Percentiles rank a stretch among this genome's conserved stretches.
These are phyloP conservation scores for Naja naja DNA, from an alignment of 2,113 vertebrate species.

Conservation along the genomic window DNA sequence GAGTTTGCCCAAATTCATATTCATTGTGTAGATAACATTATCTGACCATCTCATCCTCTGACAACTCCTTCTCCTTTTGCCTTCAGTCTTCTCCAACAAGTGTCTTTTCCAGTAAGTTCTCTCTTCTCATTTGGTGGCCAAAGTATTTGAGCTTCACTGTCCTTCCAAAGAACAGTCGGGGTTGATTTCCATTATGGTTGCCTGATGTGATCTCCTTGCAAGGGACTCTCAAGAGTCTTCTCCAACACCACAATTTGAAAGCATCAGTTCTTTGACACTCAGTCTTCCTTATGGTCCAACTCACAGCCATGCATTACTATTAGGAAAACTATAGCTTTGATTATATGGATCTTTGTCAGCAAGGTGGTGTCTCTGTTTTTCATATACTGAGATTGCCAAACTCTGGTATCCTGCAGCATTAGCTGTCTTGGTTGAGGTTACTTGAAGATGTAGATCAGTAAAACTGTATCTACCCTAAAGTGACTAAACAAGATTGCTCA, in stretches of 20 bases:
- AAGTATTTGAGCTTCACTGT: background rate
- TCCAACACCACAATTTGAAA: no score
- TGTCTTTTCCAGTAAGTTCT: background rate
- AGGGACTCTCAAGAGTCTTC: no score
- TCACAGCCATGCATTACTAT: no score
- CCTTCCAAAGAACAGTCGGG: no score
- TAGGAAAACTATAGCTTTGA: no score
- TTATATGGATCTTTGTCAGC: no score
- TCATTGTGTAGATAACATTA: background rate
- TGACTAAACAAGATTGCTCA: background rate
- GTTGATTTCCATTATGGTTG: no score
- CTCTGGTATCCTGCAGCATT: background rate
- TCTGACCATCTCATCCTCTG: background rate
- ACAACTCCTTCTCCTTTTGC: background rate
- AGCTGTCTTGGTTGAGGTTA: background rate
- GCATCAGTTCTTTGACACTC: no score
- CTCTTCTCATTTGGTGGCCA: background rate
- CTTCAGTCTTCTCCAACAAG: background rate
- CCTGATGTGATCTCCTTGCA: no score
- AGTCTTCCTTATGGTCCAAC: no score
- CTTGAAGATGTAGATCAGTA: background rate
- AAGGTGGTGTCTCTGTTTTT: no score
- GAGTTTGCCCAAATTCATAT: background rate
- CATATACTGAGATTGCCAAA: background rate
- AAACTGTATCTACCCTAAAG: background rate